phyloP scores from a whole-genome alignment of 2,888 invertebrate species.

The Orgyia antiqua region DNA sequence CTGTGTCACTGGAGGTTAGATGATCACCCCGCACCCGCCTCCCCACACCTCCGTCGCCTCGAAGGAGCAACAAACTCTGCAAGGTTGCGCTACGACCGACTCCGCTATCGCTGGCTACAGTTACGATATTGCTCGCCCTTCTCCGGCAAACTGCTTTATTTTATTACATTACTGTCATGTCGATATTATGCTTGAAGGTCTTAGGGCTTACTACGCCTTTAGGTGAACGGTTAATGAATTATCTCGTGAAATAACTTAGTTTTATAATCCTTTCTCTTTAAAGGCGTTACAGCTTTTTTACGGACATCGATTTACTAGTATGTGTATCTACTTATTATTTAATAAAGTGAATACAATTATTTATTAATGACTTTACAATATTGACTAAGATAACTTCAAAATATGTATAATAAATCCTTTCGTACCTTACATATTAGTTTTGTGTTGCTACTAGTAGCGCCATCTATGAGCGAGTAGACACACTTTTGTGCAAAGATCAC shows the following conservation, averaged over 20 bases:
- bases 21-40: conserved; percentile 22
- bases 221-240: conserved; percentile 10
- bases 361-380: no score
- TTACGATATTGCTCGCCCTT: conserved; percentile 73
- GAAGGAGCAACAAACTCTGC: conserved; percentile 74
- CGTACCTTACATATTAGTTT: no score
- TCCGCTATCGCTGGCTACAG: conserved; percentile 62
- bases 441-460: conserved; percentile 36
- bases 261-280: no score
- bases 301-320: no score
- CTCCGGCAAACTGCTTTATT: conserved; percentile 64
- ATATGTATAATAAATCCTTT: no score
- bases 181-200: conserved; percentile 59
- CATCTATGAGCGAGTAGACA: conserved; percentile 57
- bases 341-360: no score
- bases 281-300: no score
- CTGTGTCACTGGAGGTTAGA: conserved; percentile 62
- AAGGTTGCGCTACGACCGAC: conserved; percentile 67
- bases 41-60: conserved; percentile 27
- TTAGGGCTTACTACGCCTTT: conserved; percentile 29
- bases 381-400: no score
- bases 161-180: conserved; percentile 64
- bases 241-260: background rate
- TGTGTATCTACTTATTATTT: no score
- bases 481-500: conserved; percentile 5